phyloP scores from a whole-genome alignment of 2,113 vertebrate genomes.

The Phalacrocorax pelagicus region DNA sequence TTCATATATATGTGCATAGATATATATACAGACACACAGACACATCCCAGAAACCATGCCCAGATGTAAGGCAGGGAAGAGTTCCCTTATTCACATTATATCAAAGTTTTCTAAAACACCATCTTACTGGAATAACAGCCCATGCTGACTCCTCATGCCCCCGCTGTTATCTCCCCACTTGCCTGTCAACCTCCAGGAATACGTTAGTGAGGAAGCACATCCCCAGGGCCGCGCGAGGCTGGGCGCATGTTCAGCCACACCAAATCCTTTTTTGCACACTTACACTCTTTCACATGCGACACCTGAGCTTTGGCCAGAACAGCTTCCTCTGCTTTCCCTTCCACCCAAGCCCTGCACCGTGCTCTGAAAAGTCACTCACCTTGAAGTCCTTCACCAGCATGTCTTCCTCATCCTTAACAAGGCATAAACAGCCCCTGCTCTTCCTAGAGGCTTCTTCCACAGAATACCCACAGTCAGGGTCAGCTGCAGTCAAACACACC shows the following conservation, averaged over 20 bases:
- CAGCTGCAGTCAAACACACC: not conserved
- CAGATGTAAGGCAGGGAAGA: not conserved
- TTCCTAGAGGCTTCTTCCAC: not conserved
- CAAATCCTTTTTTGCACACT: not conserved
- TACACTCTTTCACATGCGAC: not conserved
- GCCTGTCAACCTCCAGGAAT: fast-evolving
- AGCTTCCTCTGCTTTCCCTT: not conserved
- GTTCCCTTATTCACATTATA: fast-evolving
- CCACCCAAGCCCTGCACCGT: not conserved
- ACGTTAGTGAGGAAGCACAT: fast-evolving
- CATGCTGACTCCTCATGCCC: not conserved
- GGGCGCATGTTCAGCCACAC: not conserved
- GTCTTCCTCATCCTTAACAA: fast-evolving
- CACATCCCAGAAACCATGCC: not conserved
- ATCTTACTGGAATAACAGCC: not conserved
- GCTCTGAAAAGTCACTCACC: not conserved
- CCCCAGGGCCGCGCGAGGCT: fast-evolving
- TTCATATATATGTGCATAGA: too few species aligned
- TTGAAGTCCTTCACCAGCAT: not conserved
- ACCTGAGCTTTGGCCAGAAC: not conserved
- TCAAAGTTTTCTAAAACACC: not conserved
- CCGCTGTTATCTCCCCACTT: not conserved
- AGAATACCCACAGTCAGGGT: not conserved
- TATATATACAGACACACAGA: fast-evolving
- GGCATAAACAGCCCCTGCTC: not conserved